Conservation (phyloP, 2,113 vertebrate genomes). For the Ctenodactylus gundi region DNA sequence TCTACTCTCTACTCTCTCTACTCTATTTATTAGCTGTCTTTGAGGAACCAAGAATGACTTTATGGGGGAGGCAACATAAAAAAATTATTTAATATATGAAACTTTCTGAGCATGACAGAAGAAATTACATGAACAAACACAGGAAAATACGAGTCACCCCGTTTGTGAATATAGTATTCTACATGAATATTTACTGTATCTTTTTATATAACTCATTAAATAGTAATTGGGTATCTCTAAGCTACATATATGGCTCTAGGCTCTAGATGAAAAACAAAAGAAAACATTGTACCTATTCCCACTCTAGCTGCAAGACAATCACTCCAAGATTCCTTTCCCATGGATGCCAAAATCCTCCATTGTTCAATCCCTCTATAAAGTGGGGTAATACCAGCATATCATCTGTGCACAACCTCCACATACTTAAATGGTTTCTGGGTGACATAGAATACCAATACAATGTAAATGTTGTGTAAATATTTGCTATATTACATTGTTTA, state of each 20-base stretch:
- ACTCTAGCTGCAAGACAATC: not conserved
- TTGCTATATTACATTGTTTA: not conserved
- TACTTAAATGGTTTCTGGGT: not conserved
- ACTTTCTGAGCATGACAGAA: not conserved
- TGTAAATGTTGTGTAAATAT: not conserved
- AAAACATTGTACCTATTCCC: not conserved
- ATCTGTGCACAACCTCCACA: not conserved
- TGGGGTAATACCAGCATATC: no score
- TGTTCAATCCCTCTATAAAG: not conserved
- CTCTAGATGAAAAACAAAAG: not conserved
- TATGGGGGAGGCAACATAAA: not conserved
- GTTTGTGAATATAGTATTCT: no score
- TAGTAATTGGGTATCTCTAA: not conserved
- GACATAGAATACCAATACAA: not conserved
- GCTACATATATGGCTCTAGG: not conserved
- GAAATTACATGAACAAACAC: not conserved
- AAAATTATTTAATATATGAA: not conserved
- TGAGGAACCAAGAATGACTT: not conserved
- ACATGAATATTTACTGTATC: not conserved
- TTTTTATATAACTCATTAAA: not conserved
- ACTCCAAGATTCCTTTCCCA: not conserved
- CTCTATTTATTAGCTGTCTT: not conserved
- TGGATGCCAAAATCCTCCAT: not conserved
- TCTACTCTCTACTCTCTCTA: not conserved
- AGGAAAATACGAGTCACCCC: not conserved